These are phyloP conservation scores for Platanista minor DNA, from an alignment of 2,113 vertebrate species.

Conservation along the genomic window DNA sequence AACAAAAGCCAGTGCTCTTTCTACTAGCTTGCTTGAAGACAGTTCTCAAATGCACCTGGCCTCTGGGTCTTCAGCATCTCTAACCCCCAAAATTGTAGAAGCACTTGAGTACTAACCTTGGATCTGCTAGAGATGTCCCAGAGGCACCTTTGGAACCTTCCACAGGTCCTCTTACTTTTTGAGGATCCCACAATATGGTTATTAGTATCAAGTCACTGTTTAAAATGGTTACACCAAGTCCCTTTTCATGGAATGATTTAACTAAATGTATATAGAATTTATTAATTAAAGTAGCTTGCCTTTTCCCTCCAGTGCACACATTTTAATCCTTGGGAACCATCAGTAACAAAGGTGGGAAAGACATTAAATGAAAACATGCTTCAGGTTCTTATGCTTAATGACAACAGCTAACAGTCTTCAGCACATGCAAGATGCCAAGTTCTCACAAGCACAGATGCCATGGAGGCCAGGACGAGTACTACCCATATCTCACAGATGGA, in stretches of 20 bases:
- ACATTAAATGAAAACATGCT: not conserved
- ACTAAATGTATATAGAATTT: not conserved
- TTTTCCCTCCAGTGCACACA: not conserved
- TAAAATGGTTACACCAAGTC: not conserved
- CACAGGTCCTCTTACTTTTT: not conserved
- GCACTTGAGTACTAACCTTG: not conserved
- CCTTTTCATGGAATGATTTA: not conserved
- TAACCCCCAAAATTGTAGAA: not conserved
- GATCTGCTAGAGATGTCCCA: not conserved
- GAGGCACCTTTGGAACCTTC: not conserved
- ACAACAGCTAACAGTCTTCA: not conserved
- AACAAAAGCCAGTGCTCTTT: not conserved
- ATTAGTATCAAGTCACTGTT: not conserved
- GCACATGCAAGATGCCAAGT: fast-evolving
- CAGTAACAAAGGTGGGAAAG: not conserved
- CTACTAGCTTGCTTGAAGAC: not conserved
- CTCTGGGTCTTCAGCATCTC: not conserved
- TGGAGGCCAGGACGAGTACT: not conserved
- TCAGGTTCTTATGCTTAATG: not conserved
- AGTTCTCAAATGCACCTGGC: not conserved
- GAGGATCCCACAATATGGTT: not conserved
- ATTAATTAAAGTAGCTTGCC: not conserved
- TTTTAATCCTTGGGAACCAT: not conserved
- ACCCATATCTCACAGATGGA: not conserved
- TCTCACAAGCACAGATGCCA: not conserved